A percentile compares a stretch with the other conserved stretches of the same genome.
Evolutionary conservation across 2,113 vertebrate species (phyloP).

Genomic region (Carettochelys insculpta): DNA sequence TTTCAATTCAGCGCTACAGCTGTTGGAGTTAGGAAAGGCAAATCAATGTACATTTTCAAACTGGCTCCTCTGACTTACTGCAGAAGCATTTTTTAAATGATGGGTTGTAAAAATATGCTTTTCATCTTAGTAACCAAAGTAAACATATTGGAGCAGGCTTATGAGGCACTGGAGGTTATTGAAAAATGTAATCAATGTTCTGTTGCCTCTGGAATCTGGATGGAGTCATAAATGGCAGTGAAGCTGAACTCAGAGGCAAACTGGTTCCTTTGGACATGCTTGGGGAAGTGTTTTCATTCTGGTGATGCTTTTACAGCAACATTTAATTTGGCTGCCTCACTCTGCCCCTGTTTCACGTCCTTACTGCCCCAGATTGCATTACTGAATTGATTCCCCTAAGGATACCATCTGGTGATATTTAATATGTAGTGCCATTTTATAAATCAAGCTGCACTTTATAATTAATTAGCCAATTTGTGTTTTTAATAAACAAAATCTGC

Average conservation of each 20-base stretch:
- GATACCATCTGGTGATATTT: conserved; percentile 72
- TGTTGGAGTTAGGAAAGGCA: neutral
- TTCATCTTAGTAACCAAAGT: conserved; percentile 10
- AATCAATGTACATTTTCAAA: neutral
- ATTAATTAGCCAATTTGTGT: conserved; percentile 67
- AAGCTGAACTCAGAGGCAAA: neutral
- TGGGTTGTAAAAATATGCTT: neutral
- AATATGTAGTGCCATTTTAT: conserved; percentile 62
- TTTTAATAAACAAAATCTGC: conserved; percentile 61
- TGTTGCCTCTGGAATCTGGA: neutral
- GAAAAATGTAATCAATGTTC: conserved; percentile 47
- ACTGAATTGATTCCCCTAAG: conserved; percentile 57
- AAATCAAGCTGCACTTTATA: conserved; percentile 71
- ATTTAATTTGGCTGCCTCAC: conserved; percentile 46
- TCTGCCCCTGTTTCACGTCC: conserved; percentile 56
- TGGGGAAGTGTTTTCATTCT: conserved; percentile 46
- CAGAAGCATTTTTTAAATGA: neutral
- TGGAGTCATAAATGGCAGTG: neutral
- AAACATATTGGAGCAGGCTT: conserved; percentile 12
- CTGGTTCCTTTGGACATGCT: neutral
- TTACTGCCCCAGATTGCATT: conserved; percentile 64
- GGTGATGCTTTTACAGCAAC: neutral
- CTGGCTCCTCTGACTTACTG: neutral
- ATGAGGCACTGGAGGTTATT: neutral
- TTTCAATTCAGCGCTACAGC: neutral